Conservation (phyloP, 1,140 invertebrate genomes). For the Saccostrea echinata region DNA sequence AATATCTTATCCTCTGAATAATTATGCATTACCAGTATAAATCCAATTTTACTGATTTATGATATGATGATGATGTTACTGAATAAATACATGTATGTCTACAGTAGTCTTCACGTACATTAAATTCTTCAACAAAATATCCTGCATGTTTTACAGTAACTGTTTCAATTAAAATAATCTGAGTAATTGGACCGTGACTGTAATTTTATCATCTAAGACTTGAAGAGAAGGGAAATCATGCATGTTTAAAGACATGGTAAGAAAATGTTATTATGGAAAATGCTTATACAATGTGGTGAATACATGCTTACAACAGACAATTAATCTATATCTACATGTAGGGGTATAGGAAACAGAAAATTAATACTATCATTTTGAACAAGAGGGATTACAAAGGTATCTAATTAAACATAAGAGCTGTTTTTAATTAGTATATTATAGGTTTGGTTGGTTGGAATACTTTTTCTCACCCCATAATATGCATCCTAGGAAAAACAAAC, state of each 20-base stretch:
- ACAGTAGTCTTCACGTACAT: no score
- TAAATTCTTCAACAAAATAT: no score
- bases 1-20: no score
- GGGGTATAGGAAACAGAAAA: neutral
- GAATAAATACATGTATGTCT: no score
- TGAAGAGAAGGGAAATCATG: neutral
- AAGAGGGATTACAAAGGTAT: neutral
- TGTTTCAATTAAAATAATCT: no score
- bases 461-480: constrained; percentile 22
- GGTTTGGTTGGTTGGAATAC: neutral
- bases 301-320: neutral
- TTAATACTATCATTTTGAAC: neutral
- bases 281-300: neutral
- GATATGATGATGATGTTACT: no score
- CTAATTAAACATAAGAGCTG: neutral
- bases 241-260: neutral
- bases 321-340: neutral
- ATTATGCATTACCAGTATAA: no score
- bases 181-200: no score
- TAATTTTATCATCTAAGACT: neutral
- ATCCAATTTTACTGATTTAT: no score
- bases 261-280: neutral
- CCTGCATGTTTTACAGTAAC: no score
- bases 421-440: neutral
- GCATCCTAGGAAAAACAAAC: neutral